These are phyloP conservation scores for Pipistrellus pipistrellus DNA, from an alignment of 2,797 vertebrate species.

Conservation along the genomic window DNA sequence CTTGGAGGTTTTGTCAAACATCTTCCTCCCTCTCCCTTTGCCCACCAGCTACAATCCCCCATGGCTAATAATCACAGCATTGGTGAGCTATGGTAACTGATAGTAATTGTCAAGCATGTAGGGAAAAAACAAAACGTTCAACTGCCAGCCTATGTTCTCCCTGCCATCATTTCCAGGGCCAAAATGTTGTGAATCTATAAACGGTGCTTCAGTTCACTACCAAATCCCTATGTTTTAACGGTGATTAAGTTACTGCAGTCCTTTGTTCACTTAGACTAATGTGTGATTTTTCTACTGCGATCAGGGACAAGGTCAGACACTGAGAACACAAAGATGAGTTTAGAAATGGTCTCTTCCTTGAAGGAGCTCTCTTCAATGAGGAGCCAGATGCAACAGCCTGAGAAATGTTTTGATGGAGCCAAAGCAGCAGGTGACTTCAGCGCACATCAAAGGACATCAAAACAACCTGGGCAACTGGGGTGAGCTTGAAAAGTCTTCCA, in stretches of 20 bases:
- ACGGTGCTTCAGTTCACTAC: neutral
- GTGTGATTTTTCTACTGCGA: neutral
- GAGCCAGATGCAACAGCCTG: neutral
- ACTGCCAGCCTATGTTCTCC: no score
- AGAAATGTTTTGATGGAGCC: neutral
- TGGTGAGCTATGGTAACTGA: neutral
- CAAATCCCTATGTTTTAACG: neutral
- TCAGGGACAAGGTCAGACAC: neutral
- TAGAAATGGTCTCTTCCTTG: neutral
- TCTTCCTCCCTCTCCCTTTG: neutral
- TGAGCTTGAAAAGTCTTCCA: neutral
- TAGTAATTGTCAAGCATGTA: neutral
- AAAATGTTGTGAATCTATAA: neutral
- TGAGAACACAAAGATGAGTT: constrained; percentile 19
- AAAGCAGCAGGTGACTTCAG: neutral
- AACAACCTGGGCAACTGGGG: neutral
- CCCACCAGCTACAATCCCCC: neutral
- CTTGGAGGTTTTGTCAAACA: neutral
- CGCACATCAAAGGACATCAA: neutral
- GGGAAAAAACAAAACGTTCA: neutral
- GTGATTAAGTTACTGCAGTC: neutral
- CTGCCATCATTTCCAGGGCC: neutral
- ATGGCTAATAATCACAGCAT: neutral
- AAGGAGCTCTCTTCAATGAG: neutral
- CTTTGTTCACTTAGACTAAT: constrained; percentile 24